Evolutionary conservation across 2,888 invertebrate genomes (phyloP).

Genomic region (Andrena praecox): DNA sequence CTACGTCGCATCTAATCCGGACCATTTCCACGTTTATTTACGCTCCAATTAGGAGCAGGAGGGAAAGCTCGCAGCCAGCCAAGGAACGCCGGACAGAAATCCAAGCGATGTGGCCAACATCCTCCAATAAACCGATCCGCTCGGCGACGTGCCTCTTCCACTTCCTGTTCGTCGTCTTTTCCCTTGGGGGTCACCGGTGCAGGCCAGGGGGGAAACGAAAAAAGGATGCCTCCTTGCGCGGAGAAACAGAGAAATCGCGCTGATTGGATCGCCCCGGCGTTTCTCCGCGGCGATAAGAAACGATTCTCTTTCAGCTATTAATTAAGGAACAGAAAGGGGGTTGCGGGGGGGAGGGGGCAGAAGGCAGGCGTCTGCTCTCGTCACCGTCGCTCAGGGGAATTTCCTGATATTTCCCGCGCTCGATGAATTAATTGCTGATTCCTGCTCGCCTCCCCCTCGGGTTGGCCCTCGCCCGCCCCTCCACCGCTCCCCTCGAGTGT

Average conservation of each 20-base stretch:
- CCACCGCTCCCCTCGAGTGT: conserved; percentile 23
- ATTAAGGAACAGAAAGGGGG: conserved; percentile 37
- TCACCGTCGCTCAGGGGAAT: conserved; percentile 27
- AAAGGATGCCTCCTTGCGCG: conserved; percentile 1
- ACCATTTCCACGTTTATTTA: neutral
- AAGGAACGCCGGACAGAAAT: conserved; percentile 9
- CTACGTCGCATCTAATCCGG: neutral
- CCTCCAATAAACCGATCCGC: conserved; percentile 28
- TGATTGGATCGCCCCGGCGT: conserved; percentile 48
- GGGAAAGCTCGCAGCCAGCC: neutral
- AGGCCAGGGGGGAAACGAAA: conserved; percentile 3
- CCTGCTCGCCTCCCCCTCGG: conserved; percentile 18
- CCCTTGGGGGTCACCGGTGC: neutral
- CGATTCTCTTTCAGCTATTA: conserved; percentile 50
- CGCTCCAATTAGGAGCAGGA: neutral
- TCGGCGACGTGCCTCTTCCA: conserved; percentile 12
- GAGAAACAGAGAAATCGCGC: conserved; percentile 35
- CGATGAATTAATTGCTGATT: conserved; percentile 62
- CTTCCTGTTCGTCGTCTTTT: conserved; percentile 24
- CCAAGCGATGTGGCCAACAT: conserved; percentile 31
- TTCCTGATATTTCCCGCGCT: conserved; percentile 57
- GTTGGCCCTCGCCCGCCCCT: conserved; percentile 1
- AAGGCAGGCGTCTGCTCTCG: neutral
- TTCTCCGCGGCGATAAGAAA: conserved; percentile 40
- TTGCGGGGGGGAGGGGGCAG: neutral